phyloP scores from a whole-genome alignment of 2,888 invertebrate genomes.

The Pollenia griseotomentosa region DNA sequence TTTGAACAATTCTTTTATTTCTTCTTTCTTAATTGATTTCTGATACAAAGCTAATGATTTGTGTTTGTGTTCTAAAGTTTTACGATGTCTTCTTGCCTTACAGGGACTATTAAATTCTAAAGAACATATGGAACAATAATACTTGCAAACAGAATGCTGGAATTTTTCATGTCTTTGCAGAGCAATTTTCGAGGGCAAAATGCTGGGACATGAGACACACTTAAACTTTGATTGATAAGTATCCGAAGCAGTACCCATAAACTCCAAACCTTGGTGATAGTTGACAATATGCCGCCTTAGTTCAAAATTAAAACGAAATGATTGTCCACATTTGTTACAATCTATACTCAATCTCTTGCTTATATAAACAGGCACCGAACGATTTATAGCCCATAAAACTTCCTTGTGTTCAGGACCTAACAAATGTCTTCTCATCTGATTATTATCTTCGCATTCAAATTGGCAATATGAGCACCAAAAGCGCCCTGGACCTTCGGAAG shows the following conservation, averaged over 20 bases:
- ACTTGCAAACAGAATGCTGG: constrained; percentile 87
- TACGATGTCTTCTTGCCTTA: constrained; percentile 88
- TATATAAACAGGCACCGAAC: constrained; percentile 92
- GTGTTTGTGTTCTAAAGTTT: constrained; percentile 86
- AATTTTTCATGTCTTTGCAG: constrained; percentile 88
- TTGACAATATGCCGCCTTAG: constrained; percentile 85
- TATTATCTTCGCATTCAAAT: constrained; percentile 87
- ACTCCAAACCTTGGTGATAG: constrained; percentile 86
- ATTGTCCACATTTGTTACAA: constrained; percentile 88
- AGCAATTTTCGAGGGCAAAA: constrained; percentile 87
- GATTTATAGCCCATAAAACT: constrained; percentile 90
- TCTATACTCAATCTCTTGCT: constrained; percentile 87
- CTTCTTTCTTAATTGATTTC: neutral
- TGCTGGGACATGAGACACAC: constrained; percentile 86
- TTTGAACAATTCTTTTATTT: neutral
- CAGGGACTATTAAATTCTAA: constrained; percentile 86
- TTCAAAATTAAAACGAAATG: constrained; percentile 91
- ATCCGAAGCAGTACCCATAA: constrained; percentile 86
- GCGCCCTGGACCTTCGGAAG: constrained; percentile 85
- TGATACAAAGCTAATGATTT: constrained; percentile 1
- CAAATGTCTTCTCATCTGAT: constrained; percentile 89
- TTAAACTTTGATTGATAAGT: constrained; percentile 87
- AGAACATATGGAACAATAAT: constrained; percentile 89
- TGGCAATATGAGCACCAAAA: constrained; percentile 91
- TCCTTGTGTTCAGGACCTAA: constrained; percentile 88